Evolutionary conservation across 2,113 vertebrate genomes (phyloP), one percentile per base, ranked within the genome.

Genomic region (Colinus virginianus): DNA sequence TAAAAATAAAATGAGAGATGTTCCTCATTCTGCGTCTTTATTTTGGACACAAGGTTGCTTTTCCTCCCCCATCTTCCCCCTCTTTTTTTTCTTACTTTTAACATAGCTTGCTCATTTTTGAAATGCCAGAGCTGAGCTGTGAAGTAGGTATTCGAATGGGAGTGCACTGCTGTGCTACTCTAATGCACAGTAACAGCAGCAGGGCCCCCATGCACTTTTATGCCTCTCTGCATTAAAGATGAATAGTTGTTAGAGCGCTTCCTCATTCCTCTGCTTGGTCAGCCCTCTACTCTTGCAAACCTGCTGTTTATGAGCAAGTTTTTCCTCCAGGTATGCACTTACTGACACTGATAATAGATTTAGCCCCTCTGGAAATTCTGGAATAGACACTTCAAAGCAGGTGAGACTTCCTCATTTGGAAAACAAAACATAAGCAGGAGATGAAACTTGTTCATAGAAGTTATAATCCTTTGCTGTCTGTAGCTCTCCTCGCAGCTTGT

Each of bases 351-450:
- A 71, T 90, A 95, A 95, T 89, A 94, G 78, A 95, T 89, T 74
- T 77, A 85, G 26, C 15, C 89, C 81, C 95, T 94, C 84, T 87
- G 92, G 94, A 92, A 93, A 92, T 90, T 84, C 84, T 89, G 91
- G 81, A 92, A 85, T 19, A 87, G 46, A 70, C 76, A 94, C 89
- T 95, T 95, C 93, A 94, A 95, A 96, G 95, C 94, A 92, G 94
- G 84, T 94, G 89, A 94, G 78, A 79, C 78, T 90, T 92, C 92
- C 78, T 90, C 81, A 89, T 94, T 93, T 87, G 63, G 80, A 90
- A 96, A 91, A 90, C 71, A 89, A 93, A 95, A 95, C 71, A 55
- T 20, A 83, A 83, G 76, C 11, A 70, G 59, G 87, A 93, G 93
- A 96, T 90, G 82, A 91, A 95, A 96, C 71, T 87, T 68, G 93